phyloP scores from a whole-genome alignment of 2,888 invertebrate species.

The Brachycybe producta region DNA sequence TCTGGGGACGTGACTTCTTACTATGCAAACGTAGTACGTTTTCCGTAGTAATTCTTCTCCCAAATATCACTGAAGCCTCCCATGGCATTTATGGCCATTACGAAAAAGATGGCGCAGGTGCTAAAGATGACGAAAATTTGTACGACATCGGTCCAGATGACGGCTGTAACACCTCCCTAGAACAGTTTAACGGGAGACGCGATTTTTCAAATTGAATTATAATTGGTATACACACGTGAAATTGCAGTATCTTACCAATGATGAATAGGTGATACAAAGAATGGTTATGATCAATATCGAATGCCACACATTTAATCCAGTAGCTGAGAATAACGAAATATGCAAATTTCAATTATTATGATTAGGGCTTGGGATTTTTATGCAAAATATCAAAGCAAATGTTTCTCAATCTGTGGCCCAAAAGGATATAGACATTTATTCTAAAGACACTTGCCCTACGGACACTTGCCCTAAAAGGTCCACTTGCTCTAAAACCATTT shows the following conservation, averaged over 20 bases:
- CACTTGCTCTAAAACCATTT: no score
- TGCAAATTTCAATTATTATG: no score
- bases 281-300: not conserved
- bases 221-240: not conserved
- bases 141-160: conserved; percentile 15
- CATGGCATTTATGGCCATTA: conserved; percentile 7
- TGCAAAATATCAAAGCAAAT: no score
- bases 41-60: conserved; percentile 6
- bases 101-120: not conserved
- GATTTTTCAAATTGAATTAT: not conserved
- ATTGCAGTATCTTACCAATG: not conserved
- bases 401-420: no score
- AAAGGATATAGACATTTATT: no score
- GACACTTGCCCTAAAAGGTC: no score
- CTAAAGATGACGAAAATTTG: conserved; percentile 6
- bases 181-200: no score
- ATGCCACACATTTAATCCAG: conserved; percentile 2
- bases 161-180: conserved; percentile 10
- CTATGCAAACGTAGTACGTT: conserved; percentile 9
- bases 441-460: no score
- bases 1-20: no score
- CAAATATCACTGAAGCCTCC: conserved; percentile 9
- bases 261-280: conserved; percentile 7
- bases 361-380: no score
- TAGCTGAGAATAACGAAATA: no score